phyloP scores from a whole-genome alignment of 2,797 vertebrate species.

The Parambassis ranga region DNA sequence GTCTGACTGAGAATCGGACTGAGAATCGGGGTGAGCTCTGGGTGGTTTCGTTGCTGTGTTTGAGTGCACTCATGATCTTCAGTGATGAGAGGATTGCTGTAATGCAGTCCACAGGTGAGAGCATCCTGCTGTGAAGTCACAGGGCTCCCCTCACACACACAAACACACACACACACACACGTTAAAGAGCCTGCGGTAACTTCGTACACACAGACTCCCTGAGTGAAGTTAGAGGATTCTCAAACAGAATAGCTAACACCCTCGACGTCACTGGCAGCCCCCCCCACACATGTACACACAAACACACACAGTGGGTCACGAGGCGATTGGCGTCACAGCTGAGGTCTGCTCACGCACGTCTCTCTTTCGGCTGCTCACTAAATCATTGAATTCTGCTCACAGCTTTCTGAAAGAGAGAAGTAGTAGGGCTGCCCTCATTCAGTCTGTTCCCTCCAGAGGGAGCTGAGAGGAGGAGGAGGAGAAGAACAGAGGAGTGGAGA shows the following conservation, averaged over 20 bases:
- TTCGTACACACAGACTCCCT: slow-evolving; percentile 33
- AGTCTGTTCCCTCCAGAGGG: slow-evolving; percentile 55
- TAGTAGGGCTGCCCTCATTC: slow-evolving; percentile 73
- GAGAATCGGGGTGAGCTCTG: no score
- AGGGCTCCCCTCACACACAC: slow-evolving; percentile 34
- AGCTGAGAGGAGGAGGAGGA: slow-evolving; percentile 1
- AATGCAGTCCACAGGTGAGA: slow-evolving; percentile 15
- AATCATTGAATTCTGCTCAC: slow-evolving; percentile 50
- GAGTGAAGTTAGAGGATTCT: slow-evolving; percentile 48
- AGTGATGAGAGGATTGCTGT: slow-evolving; percentile 9
- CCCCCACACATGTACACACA: slow-evolving; percentile 8
- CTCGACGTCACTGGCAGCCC: slow-evolving; percentile 51
- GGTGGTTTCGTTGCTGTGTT: neutral
- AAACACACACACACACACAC: slow-evolving; percentile 2
- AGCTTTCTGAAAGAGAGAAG: slow-evolving; percentile 31
- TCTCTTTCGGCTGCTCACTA: slow-evolving; percentile 13
- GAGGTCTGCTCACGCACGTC: slow-evolving; percentile 36
- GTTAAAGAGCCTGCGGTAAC: slow-evolving; percentile 21
- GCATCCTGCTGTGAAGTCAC: slow-evolving; percentile 24
- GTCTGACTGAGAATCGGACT: no score
- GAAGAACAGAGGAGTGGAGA: neutral
- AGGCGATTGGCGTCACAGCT: slow-evolving; percentile 65
- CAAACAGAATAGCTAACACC: slow-evolving; percentile 76
- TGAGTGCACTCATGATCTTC: slow-evolving; percentile 1
- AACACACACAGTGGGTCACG: slow-evolving; percentile 26